phyloP scores from a whole-genome alignment of 2,113 vertebrate genomes.

The Hiodon tergisus region DNA sequence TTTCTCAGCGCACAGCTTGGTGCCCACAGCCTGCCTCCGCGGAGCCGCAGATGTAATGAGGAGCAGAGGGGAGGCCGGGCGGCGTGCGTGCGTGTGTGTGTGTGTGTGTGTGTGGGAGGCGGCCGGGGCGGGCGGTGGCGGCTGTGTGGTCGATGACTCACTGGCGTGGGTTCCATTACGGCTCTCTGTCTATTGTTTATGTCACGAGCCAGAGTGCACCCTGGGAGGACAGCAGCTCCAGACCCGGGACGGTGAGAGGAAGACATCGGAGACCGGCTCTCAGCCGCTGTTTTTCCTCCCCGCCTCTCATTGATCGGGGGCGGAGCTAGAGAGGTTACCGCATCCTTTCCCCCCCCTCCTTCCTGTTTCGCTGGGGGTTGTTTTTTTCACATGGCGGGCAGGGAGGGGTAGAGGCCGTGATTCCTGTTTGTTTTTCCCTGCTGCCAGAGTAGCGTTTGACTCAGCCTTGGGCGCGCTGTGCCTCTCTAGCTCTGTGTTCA shows the following conservation, averaged over 20 bases:
- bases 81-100: not conserved
- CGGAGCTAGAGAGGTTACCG: not conserved
- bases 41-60: conserved; percentile 21
- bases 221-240: too few relatives aligned
- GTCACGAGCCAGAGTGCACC: not conserved
- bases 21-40: conserved; percentile 14
- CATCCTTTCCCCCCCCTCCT: not conserved
- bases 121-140: conserved; percentile 2
- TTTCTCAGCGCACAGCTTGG: conserved; percentile 11
- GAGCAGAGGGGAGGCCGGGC: conserved; percentile 13
- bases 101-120: conserved; percentile 15
- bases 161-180: conserved; percentile 5
- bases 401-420: not conserved
- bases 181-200: not conserved
- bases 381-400: too few relatives aligned
- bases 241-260: too few relatives aligned
- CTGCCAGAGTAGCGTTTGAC: not conserved
- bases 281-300: not conserved
- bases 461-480: not conserved
- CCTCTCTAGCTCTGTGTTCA: not conserved
- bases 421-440: not conserved
- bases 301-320: not conserved
- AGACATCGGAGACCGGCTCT: too few relatives aligned
- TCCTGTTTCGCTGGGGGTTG: not conserved
- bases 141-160: conserved; percentile 20